Conservation (phyloP, 2,797 vertebrate species). For the Crenuchus spilurus region DNA sequence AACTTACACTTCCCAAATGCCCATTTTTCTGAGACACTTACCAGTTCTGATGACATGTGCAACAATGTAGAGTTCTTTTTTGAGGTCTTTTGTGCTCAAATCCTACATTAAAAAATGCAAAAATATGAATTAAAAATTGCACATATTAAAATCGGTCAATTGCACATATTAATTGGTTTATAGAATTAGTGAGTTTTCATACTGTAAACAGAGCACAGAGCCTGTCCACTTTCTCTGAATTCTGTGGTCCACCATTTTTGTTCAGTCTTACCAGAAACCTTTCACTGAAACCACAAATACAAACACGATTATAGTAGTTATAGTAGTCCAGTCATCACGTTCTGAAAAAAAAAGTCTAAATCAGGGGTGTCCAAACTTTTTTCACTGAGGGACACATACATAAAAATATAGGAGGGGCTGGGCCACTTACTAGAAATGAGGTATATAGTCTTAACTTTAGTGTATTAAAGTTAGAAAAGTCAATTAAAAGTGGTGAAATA, state of each 20-base stretch:
- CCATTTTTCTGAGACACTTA: slow-evolving; percentile 56
- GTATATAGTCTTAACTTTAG: no score
- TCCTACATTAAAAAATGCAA: slow-evolving; percentile 76
- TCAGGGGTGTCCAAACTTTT: no score
- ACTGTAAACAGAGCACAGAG: slow-evolving; percentile 95
- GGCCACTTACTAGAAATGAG: no score
- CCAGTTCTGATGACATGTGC: slow-evolving; percentile 94
- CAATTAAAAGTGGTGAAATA: no score
- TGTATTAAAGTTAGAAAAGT: no score
- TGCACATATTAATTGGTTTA: no score
- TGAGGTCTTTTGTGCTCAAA: slow-evolving; percentile 97
- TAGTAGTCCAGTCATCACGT: no score
- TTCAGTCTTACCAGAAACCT: slow-evolving; percentile 94
- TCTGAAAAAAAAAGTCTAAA: no score
- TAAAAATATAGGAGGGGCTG: no score
- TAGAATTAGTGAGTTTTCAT: slow-evolving; percentile 44
- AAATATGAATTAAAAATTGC: no score
- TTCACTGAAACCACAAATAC: slow-evolving; percentile 77
- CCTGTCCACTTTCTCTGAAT: slow-evolving; percentile 90
- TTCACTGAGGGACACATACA: no score
- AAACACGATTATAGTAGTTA: no score
- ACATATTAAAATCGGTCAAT: neutral
- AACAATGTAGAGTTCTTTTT: slow-evolving; percentile 93
- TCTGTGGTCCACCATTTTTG: slow-evolving; percentile 93
- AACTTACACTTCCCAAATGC: neutral